Evolutionary conservation across 2,888 invertebrate species (phyloP).

Genomic region (Furcula furcula): DNA sequence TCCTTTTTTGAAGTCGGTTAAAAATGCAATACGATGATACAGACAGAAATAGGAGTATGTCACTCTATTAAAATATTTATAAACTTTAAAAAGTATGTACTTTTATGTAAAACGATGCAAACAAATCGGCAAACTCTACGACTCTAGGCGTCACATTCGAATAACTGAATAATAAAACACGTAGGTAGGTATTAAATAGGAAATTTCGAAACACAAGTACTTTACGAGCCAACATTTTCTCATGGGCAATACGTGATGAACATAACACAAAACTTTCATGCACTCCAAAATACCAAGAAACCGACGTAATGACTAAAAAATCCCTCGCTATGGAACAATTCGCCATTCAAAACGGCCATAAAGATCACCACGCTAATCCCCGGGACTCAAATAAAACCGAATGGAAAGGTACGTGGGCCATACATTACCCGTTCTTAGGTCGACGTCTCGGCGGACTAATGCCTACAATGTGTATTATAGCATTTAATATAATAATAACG

Average conservation of each 20-base stretch:
- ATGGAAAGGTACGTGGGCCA: constrained; percentile 41
- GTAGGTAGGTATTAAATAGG: neutral
- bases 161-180: no score
- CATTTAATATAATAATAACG: constrained; percentile 82
- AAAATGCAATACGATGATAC: no score
- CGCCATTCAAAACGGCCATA: constrained; percentile 58
- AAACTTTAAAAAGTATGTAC: no score
- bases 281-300: constrained; percentile 42
- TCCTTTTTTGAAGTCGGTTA: no score
- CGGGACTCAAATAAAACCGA: constrained; percentile 58
- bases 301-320: constrained; percentile 36
- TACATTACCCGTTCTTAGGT: constrained; percentile 67
- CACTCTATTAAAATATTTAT: no score
- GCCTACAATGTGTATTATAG: constrained; percentile 80
- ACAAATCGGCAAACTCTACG: no score
- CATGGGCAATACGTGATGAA: constrained; percentile 35
- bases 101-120: no score
- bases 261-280: constrained; percentile 34
- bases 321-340: constrained; percentile 52
- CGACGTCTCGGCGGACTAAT: constrained; percentile 68
- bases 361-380: constrained; percentile 60
- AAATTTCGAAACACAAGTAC: neutral
- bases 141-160: no score
- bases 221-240: constrained; percentile 11
- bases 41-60: no score